Percentiles rank a stretch among this genome's conserved stretches.
Conservation (phyloP, 1,140 invertebrate genomes). For the Anastatus disparis region DNA sequence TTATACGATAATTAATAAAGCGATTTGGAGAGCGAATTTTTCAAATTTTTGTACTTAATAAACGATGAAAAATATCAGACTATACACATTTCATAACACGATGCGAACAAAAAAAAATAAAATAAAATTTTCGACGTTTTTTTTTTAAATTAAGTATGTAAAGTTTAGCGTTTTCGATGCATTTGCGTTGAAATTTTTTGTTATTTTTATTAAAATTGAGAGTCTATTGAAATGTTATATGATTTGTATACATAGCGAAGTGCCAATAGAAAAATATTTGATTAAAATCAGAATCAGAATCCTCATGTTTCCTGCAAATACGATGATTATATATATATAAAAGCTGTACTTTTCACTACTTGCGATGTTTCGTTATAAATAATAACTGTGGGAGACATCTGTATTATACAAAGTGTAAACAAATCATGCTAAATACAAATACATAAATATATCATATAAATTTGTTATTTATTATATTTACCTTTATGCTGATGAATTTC, state of each 20-base stretch:
- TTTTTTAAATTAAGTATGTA: background rate
- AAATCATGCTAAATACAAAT: conserved; percentile 30
- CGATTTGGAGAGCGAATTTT: background rate
- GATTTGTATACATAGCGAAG: conserved; percentile 12
- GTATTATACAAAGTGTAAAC: conserved; percentile 38
- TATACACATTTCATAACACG: background rate
- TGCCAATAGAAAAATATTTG: conserved; percentile 17
- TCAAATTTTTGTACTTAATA: conserved; percentile 36
- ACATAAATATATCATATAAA: conserved; percentile 24
- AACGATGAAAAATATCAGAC: background rate
- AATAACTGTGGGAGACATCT: conserved; percentile 8
- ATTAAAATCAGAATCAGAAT: background rate
- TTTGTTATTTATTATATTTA: too few relatives aligned
- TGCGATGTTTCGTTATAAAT: conserved; percentile 14
- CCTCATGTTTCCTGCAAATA: background rate
- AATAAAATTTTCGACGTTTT: background rate
- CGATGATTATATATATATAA: background rate
- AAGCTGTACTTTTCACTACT: conserved; percentile 14
- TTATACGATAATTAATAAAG: too few relatives aligned
- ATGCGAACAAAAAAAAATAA: background rate
- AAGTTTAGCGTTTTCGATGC: background rate
- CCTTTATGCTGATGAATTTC: too few relatives aligned
- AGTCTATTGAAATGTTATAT: conserved; percentile 15
- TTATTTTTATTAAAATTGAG: background rate
- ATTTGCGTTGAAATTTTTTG: too few relatives aligned